A percentile compares a stretch with the other conserved stretches of the same genome.
phyloP scores from a whole-genome alignment of 2,113 vertebrate species.

The Amphiprion percula region DNA sequence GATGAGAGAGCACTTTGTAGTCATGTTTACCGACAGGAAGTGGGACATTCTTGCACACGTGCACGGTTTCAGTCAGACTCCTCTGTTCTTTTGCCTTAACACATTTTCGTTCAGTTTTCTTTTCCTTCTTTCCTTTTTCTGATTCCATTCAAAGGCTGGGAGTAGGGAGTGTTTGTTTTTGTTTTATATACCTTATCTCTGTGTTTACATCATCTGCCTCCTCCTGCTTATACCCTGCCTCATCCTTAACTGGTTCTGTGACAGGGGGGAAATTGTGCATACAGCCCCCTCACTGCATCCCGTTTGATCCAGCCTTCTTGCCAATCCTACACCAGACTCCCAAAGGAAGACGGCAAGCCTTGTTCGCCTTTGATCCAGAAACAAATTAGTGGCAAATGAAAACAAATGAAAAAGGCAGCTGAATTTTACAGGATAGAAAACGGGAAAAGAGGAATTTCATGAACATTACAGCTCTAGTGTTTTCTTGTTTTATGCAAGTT shows the following conservation, averaged over 20 bases:
- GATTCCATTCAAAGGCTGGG: constrained; percentile 24
- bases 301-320: constrained; percentile 68
- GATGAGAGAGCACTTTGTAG: constrained; percentile 70
- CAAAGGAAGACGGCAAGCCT: constrained; percentile 47
- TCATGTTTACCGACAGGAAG: constrained; percentile 72
- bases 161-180: constrained; percentile 60
- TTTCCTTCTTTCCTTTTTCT: constrained; percentile 12
- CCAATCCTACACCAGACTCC: constrained; percentile 65
- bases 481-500: constrained; percentile 22
- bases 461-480: constrained; percentile 17
- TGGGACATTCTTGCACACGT: constrained; percentile 68
- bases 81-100: constrained; percentile 64
- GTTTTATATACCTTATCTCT: constrained; percentile 58
- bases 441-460: constrained; percentile 17
- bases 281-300: constrained; percentile 59
- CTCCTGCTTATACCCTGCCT: constrained; percentile 26
- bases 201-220: constrained; percentile 56
- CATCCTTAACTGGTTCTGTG: constrained; percentile 41
- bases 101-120: constrained; percentile 50
- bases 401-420: constrained; percentile 68
- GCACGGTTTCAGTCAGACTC: constrained; percentile 39
- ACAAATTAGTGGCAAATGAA: constrained; percentile 74
- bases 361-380: constrained; percentile 72
- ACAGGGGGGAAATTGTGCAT: constrained; percentile 56
- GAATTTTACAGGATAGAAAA: constrained; percentile 41